Conservation (phyloP, 2,113 vertebrate species). For the Mormyrus iriodes region DNA sequence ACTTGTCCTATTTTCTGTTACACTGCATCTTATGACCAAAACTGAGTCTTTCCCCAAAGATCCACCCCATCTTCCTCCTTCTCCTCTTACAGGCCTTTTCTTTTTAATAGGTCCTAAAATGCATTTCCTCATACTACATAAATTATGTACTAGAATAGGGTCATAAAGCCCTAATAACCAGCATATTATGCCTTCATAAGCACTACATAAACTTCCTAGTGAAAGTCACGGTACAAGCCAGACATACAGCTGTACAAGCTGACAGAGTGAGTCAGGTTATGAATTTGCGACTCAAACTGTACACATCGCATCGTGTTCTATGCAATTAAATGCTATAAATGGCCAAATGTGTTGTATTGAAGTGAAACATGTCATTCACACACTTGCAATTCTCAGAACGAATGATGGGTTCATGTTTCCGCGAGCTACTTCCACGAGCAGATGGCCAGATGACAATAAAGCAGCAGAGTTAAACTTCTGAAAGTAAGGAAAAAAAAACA, state of each 20-base stretch:
- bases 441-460: constrained; percentile 8
- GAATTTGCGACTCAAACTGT: neutral
- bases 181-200: neutral
- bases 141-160: neutral
- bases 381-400: neutral
- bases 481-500: neutral
- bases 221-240: neutral
- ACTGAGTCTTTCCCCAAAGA: neutral
- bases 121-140: neutral
- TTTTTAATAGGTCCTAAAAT: neutral
- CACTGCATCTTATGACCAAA: neutral
- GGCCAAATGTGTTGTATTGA: neutral
- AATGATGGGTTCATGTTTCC: neutral
- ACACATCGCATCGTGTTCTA: neutral
- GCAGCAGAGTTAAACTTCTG: constrained; percentile 9
- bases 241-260: neutral
- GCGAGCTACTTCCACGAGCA: constrained; percentile 10
- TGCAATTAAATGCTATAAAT: neutral
- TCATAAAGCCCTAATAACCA: neutral
- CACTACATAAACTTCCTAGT: neutral
- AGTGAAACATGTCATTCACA: neutral
- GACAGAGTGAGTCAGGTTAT: neutral
- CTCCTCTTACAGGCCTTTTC: neutral
- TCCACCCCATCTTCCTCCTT: neutral
- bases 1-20: neutral